Evolutionary conservation across 2,113 vertebrate species (phyloP).

Genomic region (Lepus americanus): DNA sequence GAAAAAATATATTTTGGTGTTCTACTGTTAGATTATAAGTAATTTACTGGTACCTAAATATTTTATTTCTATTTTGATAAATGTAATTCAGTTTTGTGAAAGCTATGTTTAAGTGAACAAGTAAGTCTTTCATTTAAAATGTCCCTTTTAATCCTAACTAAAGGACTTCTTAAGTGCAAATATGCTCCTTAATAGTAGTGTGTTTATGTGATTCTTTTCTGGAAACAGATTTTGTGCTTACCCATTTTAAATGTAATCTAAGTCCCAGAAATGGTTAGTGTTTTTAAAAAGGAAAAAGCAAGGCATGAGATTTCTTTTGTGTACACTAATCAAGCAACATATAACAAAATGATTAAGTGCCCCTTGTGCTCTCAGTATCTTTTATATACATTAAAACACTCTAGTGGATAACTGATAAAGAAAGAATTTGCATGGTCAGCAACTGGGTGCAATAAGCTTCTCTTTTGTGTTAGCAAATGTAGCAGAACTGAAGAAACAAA

Average conservation of each 20-base stretch:
- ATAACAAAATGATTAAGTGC: neutral
- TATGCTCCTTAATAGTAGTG: neutral
- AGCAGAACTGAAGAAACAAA: neutral
- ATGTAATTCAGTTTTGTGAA: constrained; percentile 13
- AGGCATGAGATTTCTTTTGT: constrained; percentile 18
- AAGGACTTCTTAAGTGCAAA: neutral
- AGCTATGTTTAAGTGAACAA: neutral
- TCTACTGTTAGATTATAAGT: neutral
- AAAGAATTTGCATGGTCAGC: neutral
- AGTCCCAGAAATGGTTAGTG: neutral
- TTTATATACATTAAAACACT: neutral
- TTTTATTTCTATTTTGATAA: neutral
- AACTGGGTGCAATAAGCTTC: neutral
- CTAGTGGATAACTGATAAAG: neutral
- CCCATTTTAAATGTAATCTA: neutral
- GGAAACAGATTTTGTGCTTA: neutral
- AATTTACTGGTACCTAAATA: neutral
- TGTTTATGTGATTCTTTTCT: neutral
- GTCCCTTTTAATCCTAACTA: neutral
- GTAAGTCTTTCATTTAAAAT: constrained; percentile 20
- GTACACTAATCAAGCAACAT: neutral
- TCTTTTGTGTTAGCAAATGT: neutral
- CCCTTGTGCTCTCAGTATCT: neutral
- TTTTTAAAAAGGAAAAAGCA: constrained; percentile 16
- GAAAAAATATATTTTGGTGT: neutral